phyloP scores from a whole-genome alignment of 2,113 vertebrate species.

The Hippocampus barbouri region DNA sequence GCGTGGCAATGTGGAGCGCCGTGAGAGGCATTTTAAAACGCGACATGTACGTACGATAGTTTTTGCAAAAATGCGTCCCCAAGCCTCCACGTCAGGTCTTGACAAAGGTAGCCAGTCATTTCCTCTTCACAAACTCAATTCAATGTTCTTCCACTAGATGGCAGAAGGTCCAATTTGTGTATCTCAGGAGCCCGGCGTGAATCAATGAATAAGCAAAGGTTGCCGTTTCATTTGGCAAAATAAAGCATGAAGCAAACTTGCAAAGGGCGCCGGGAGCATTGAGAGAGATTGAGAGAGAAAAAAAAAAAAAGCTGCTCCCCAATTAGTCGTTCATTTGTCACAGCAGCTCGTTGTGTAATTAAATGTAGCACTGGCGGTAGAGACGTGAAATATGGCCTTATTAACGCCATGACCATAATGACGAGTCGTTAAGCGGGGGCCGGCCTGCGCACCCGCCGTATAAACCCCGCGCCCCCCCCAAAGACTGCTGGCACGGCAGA shows the following conservation, averaged over 20 bases:
- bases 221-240: not conserved
- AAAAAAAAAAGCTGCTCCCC: slow-evolving; percentile 62
- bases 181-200: too few relatives aligned
- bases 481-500: slow-evolving; percentile 56
- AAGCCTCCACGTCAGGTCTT: too few relatives aligned
- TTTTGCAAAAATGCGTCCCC: too few relatives aligned
- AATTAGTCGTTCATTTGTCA: slow-evolving; percentile 73
- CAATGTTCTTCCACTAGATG: too few relatives aligned
- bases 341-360: slow-evolving; percentile 72
- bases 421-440: slow-evolving; percentile 43
- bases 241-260: not conserved
- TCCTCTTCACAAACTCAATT: too few relatives aligned
- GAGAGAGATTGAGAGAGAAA: not conserved
- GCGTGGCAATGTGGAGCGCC: too few relatives aligned
- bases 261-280: slow-evolving; percentile 30
- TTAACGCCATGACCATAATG: slow-evolving; percentile 78
- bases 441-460: slow-evolving; percentile 25
- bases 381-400: slow-evolving; percentile 71
- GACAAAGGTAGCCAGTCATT: too few relatives aligned
- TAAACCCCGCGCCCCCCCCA: slow-evolving; percentile 37
- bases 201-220: not conserved
- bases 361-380: slow-evolving; percentile 70
- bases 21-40: too few relatives aligned
- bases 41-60: too few relatives aligned
- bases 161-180: too few relatives aligned